phyloP scores from a whole-genome alignment of 2,113 vertebrate species.

The Anser brachyrhynchus region DNA sequence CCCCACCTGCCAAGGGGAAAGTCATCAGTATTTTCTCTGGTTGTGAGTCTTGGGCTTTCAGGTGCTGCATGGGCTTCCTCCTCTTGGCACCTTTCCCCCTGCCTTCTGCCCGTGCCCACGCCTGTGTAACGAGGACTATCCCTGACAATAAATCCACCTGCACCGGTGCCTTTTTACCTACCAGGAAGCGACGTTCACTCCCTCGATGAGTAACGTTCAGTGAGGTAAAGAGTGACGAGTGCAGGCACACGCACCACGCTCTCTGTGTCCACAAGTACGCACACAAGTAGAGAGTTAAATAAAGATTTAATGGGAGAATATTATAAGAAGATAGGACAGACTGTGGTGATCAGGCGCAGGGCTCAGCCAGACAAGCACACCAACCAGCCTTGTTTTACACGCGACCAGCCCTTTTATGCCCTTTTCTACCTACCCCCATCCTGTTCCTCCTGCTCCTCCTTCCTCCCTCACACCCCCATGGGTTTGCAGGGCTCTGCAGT shows the following conservation, averaged over 20 bases:
- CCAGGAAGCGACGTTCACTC: background rate
- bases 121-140: background rate
- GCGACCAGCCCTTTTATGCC: too few species aligned
- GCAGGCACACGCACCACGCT: background rate
- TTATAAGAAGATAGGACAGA: background rate
- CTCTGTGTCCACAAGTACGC: background rate
- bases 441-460: background rate
- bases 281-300: background rate
- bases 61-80: background rate
- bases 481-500: background rate
- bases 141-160: background rate
- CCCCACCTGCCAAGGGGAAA: rapidly evolving
- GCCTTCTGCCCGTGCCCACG: background rate
- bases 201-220: background rate
- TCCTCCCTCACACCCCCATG: background rate
- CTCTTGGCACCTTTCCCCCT: background rate
- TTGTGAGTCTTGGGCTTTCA: background rate
- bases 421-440: background rate
- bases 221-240: background rate
- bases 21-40: rapidly evolving
- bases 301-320: background rate
- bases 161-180: background rate
- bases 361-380: background rate
- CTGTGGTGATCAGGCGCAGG: background rate
- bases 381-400: background rate